Evolutionary conservation across 2,113 vertebrate species (phyloP).

Genomic region (Brachionichthys hirsutus): DNA sequence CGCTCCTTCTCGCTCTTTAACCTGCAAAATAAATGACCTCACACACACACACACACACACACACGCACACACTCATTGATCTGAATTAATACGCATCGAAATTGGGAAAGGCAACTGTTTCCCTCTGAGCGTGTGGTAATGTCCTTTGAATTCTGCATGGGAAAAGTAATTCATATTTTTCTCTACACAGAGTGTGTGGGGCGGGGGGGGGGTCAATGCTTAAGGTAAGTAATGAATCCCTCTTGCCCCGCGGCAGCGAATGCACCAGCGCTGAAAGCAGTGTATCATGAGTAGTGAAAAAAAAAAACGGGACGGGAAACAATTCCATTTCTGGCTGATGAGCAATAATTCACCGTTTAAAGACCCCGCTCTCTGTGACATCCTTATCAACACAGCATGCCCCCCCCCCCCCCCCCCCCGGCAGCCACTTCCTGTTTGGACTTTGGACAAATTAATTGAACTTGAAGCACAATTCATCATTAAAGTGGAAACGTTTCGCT

Average conservation of each 20-base stretch:
- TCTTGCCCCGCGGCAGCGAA: constrained; percentile 34
- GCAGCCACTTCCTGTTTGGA: constrained; percentile 27
- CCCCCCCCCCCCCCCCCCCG: background rate
- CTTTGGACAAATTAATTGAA: constrained; percentile 23
- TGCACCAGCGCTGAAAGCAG: constrained; percentile 44
- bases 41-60: constrained; percentile 4
- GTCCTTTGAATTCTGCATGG: constrained; percentile 44
- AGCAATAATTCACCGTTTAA: constrained; percentile 49
- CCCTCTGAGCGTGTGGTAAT: constrained; percentile 24
- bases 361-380: constrained; percentile 20
- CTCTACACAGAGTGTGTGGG: constrained; percentile 6
- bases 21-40: constrained; percentile 12
- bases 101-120: constrained; percentile 13
- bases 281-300: constrained; percentile 24
- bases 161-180: constrained; percentile 52
- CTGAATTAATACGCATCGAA: constrained; percentile 37
- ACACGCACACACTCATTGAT: constrained; percentile 30
- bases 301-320: constrained; percentile 42
- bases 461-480: constrained; percentile 26
- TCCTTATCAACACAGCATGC: constrained; percentile 42
- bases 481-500: constrained; percentile 9
- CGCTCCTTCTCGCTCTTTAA: too few species aligned
- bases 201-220: constrained; percentile 38
- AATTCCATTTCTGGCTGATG: constrained; percentile 36
- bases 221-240: constrained; percentile 57